Evolutionary conservation across 1,140 invertebrate genomes (phyloP), one percentile per base, ranked within the genome.

Genomic region (Rhizoglyphus robini): DNA sequence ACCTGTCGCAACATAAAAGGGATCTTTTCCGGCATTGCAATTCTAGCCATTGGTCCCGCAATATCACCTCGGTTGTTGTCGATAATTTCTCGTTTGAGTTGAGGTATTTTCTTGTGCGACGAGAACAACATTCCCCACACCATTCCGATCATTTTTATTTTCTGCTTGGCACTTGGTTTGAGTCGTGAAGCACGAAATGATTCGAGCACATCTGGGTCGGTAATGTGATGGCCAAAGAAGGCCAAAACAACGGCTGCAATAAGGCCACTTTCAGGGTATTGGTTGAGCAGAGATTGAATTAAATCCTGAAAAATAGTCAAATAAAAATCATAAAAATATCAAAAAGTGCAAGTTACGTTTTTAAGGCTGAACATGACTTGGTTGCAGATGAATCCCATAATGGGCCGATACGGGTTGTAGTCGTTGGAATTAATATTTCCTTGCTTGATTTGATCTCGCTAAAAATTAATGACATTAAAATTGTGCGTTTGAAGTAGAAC

Each of bases 361-460:
- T n/a, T 62, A n/a, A 65, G 3, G n/a, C 18, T 65, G 25, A 65
- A 65, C 63, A 65, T 65, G 3, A 65, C 13, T 65, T 65, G 63
- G 31, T 65, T 62, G 23, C 34, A 65, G 13, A 18, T 5, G 23
- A 65, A 15, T 5, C 63, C 63, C 63, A 65, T 67, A 36, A 20
- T 27, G 11, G 61, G 61, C n/a, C 8, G 8, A 29, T 66, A 65
- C 27, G 32, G 57, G 34, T 65, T 65, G 63, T 64, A 65, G n/a
- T 65, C 63, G 4, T 62, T 61, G 11, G 31, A 29, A 8, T n/a
- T 65, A 5, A 67, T 29, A 11, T 4, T 25, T 65, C 63, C 63
- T 29, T 65, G 63, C 30, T 65, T 8, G 11, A 65, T 65, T 20
- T 20, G n/a, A 15, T 11, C 13, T 66, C 64, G 13, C 15, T 36